Evolutionary conservation across 2,113 vertebrate genomes (phyloP), one percentile per base, ranked within the genome.

Genomic region (Ceyx margarethae): DNA sequence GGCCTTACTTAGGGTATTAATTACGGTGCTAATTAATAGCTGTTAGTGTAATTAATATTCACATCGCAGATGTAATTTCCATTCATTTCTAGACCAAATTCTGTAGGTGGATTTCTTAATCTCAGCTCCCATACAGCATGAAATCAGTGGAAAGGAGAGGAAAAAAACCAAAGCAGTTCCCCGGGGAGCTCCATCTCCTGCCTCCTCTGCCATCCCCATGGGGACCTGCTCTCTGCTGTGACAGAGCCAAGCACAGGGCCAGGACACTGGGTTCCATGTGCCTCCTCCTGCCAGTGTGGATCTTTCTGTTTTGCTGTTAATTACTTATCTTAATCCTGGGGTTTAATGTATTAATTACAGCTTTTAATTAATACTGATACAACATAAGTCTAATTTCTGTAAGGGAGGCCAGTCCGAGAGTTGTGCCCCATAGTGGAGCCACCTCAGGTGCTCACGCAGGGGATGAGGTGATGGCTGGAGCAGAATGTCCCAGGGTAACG

Each of bases 251-350:
- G 61, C 11, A 5, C 2, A 1, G 42, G 35, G 46, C 51, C 5
- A 3, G 74, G 61, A 25, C 15, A 2, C 15, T 15, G 23, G 17
- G 9, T 72, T 76, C 65, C 46, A 8, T 2, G 25, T 1, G 4
- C 37, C 43, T 13, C 1, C 15, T 81, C 51, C 68, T 60, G 18
- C 61, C 50, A 25, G 78, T n/a, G 29, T 4, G 10, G 8, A 18
- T 57, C 57, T 53, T 84, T 25, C 29, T 0, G 1, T 57, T 61
- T 62, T 33, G 54, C 54, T 79, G 62, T 76, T 93, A 71, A 95
- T 93, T 84, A 87, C 14, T 69, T 57, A 33, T 45, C 87, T 95
- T 73, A 46, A 93, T 90, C 87, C 50, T 45, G 62, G 61, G 23
- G 0, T 48, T 90, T 61, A 25, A 65, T 45, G 20, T 66, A 72